Percentiles rank a stretch among this genome's conserved stretches.
Conservation (phyloP, 2,888 invertebrate genomes). For the Dasysyrphus tricinctus region DNA sequence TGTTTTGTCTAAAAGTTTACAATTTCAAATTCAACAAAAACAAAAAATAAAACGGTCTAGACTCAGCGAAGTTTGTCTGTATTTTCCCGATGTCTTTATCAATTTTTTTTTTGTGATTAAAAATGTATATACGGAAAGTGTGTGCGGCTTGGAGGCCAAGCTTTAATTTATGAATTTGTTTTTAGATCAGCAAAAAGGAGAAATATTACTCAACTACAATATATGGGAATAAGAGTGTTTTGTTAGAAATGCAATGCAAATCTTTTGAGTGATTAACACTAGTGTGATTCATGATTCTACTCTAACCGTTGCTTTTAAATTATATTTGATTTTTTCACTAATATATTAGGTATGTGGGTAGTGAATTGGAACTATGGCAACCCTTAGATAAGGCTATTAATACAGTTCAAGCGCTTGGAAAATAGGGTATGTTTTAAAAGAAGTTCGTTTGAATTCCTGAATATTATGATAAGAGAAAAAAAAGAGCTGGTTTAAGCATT, state of each 20-base stretch:
- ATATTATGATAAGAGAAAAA: too few relatives aligned
- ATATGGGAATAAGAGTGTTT: not conserved
- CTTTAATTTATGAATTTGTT: constrained; percentile 1
- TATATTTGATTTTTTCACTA: too few relatives aligned
- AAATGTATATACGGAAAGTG: not conserved
- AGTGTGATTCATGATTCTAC: not conserved
- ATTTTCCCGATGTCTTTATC: constrained; percentile 17
- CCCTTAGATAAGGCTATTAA: too few relatives aligned
- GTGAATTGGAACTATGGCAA: too few relatives aligned
- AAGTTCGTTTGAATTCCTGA: too few relatives aligned
- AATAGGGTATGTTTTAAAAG: too few relatives aligned
- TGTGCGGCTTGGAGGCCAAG: constrained; percentile 17
- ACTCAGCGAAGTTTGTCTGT: constrained; percentile 21
- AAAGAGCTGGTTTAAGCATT: too few relatives aligned
- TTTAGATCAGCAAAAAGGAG: not conserved
- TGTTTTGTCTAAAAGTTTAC: constrained; percentile 66
- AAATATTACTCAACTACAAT: not conserved
- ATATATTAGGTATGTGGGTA: too few relatives aligned
- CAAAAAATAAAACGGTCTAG: constrained; percentile 43
- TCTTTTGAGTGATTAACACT: not conserved
- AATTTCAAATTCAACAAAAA: constrained; percentile 41
- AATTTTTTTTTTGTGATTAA: constrained; percentile 34
- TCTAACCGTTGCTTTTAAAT: too few relatives aligned
- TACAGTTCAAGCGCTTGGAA: too few relatives aligned
- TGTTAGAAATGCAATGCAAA: not conserved